Percentiles rank a stretch among this genome's conserved stretches.
Evolutionary conservation across 2,113 vertebrate genomes (phyloP).

Genomic region (Pungitius pungitius): DNA sequence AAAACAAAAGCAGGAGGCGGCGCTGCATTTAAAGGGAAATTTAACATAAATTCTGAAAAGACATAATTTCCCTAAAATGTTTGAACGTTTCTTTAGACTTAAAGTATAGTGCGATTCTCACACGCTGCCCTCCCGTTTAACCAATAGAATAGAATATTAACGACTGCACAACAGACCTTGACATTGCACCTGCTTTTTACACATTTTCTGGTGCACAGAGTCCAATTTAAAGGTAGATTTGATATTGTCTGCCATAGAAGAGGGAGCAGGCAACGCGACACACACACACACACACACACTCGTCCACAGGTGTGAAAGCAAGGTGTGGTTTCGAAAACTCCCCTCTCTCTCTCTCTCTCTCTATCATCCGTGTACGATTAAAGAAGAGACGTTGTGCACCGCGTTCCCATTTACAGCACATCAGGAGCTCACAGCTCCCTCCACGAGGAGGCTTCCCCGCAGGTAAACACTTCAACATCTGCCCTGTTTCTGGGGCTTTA

Average conservation of each 20-base stretch:
- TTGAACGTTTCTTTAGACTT: conserved; percentile 12
- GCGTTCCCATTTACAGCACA: conserved; percentile 1
- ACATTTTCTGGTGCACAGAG: too few relatives aligned
- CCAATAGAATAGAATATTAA: conserved; percentile 40
- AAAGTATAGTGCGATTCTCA: conserved; percentile 21
- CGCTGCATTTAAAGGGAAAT: neutral
- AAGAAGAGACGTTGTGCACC: neutral
- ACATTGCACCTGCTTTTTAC: conserved; percentile 25
- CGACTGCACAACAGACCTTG: conserved; percentile 10
- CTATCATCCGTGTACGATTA: neutral
- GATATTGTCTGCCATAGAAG: too few relatives aligned
- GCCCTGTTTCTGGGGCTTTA: too few relatives aligned
- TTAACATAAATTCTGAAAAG: neutral
- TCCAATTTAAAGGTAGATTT: too few relatives aligned
- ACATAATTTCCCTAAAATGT: neutral
- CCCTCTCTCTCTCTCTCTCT: neutral
- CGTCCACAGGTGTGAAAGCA: neutral
- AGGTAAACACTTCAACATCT: too few relatives aligned
- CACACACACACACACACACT: too few relatives aligned
- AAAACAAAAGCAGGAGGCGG: neutral
- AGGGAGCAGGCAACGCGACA: too few relatives aligned
- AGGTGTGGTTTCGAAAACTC: neutral
- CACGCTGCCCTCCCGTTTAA: conserved; percentile 22
- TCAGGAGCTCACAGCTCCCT: neutral
- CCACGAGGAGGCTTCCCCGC: neutral